A percentile compares a stretch with the other conserved stretches of the same genome.
These are phyloP conservation scores for Chrosomus eos DNA, from an alignment of 2,797 vertebrate species.

Conservation along the genomic window DNA sequence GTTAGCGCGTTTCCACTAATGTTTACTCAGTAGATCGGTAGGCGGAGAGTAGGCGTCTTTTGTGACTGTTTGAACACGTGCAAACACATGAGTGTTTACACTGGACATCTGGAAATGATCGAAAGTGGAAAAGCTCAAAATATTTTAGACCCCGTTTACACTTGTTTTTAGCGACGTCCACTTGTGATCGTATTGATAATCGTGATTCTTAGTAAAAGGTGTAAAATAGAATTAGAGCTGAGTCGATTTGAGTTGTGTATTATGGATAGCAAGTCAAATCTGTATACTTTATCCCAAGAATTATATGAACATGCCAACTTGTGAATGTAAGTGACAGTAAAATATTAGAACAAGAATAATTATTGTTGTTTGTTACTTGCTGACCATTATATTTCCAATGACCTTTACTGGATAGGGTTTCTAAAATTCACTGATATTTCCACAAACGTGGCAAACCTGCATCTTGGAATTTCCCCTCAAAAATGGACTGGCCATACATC, in stretches of 20 bases:
- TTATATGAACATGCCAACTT: neutral
- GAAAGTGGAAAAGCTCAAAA: neutral
- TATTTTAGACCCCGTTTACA: neutral
- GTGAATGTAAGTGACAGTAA: neutral
- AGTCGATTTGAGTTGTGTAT: neutral
- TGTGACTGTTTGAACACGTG: neutral
- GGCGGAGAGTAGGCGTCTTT: neutral
- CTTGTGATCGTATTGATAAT: neutral
- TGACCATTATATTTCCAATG: neutral
- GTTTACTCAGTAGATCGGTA: neutral
- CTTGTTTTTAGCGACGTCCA: neutral
- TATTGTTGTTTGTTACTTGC: neutral
- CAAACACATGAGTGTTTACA: neutral
- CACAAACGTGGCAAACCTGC: neutral
- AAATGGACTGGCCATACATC: neutral
- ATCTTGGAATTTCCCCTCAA: accelerated
- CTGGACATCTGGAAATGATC: neutral
- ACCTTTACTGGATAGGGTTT: neutral
- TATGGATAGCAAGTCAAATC: neutral
- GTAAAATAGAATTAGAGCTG: neutral
- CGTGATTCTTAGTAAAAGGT: too few species aligned
- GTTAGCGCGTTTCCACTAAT: neutral
- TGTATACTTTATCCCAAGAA: neutral
- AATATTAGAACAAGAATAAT: neutral
- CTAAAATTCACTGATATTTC: neutral